Conservation (phyloP, 2,888 invertebrate genomes). For the Poecilus cupreus region DNA sequence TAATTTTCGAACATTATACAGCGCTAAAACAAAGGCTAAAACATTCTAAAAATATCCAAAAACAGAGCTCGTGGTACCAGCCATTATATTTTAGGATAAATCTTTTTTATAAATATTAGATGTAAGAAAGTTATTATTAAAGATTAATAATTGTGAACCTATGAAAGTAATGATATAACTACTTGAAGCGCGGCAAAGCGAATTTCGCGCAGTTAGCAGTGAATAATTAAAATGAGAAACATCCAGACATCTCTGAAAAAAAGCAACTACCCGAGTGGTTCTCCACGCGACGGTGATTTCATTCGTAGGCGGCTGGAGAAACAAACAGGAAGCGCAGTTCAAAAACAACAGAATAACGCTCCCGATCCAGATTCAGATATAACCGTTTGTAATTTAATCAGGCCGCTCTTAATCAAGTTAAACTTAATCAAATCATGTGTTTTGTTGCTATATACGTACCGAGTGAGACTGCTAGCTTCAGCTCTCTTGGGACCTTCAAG, state of each 20-base stretch:
- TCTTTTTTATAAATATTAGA: no score
- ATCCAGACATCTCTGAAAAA: constrained; percentile 13
- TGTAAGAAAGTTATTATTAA: no score
- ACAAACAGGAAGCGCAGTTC: constrained; percentile 9
- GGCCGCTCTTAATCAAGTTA: constrained; percentile 50
- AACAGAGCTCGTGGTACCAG: no score
- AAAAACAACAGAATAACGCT: constrained; percentile 27
- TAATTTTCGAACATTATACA: no score
- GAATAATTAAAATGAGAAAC: neutral
- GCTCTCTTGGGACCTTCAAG: constrained; percentile 35
- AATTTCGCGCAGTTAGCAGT: constrained; percentile 5
- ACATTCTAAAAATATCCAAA: no score
- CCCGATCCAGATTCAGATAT: constrained; percentile 44
- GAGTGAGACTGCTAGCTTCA: neutral
- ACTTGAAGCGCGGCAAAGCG: neutral
- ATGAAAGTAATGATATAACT: no score
- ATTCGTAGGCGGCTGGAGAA: constrained; percentile 16
- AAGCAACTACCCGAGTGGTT: neutral
- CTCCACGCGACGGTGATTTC: constrained; percentile 8
- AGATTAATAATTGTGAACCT: no score
- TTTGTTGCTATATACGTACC: constrained; percentile 48
- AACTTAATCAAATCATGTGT: constrained; percentile 56
- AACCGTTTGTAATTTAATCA: constrained; percentile 56
- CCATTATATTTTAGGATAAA: no score
- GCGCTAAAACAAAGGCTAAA: no score